Conservation (phyloP, 2,113 vertebrate species). For the Anolis sagrei region DNA sequence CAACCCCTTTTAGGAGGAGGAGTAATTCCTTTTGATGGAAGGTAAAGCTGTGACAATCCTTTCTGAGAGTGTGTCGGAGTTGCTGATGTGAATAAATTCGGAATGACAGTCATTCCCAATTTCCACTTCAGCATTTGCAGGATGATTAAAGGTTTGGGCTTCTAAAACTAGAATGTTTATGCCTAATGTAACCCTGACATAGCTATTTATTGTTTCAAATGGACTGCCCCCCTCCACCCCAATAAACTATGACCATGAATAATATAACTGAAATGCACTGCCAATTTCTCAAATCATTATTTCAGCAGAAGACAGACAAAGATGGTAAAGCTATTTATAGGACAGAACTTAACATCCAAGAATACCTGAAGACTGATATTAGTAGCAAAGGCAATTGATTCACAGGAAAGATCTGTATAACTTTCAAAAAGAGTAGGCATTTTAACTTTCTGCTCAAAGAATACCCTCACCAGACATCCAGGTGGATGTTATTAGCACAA, state of each 20-base stretch:
- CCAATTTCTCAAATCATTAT: conserved; percentile 59
- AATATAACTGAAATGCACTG: conserved; percentile 61
- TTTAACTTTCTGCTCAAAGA: background rate
- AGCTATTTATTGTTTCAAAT: conserved; percentile 38
- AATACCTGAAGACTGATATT: background rate
- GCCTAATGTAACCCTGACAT: conserved; percentile 55
- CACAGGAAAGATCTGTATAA: background rate
- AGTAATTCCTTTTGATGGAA: conserved; percentile 6
- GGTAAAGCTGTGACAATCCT: conserved; percentile 25
- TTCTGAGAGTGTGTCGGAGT: conserved; percentile 41
- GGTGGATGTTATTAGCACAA: background rate
- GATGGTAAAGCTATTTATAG: conserved; percentile 52
- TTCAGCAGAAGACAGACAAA: conserved; percentile 58
- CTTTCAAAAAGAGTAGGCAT: conserved; percentile 21
- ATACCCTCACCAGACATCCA: background rate
- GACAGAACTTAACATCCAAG: background rate
- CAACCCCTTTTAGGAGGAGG: conserved; percentile 10
- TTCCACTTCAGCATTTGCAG: conserved; percentile 49
- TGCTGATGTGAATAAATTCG: conserved; percentile 41
- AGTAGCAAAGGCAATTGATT: background rate
- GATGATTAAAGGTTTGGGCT: conserved; percentile 69
- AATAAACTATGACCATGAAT: conserved; percentile 30
- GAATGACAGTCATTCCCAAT: conserved; percentile 53
- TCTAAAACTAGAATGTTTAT: conserved; percentile 61
- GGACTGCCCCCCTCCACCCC: conserved; percentile 6